phyloP scores from a whole-genome alignment of 2,797 vertebrate genomes.

The Parambassis ranga region DNA sequence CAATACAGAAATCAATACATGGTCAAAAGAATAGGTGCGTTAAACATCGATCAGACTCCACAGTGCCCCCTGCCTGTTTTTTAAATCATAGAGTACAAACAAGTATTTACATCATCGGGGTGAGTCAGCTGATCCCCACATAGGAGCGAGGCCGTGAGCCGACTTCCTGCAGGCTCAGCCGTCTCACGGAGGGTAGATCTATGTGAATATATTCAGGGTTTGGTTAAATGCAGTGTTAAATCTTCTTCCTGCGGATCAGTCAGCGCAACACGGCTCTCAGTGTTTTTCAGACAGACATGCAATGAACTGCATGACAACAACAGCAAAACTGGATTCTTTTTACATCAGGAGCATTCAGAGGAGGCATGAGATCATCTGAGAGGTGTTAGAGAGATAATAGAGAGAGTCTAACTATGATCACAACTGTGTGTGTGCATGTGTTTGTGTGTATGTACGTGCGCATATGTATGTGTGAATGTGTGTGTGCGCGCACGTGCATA shows the following conservation, averaged over 20 bases:
- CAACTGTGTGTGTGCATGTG: constrained; percentile 30
- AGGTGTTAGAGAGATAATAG: constrained; percentile 9
- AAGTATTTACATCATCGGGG: too few relatives aligned
- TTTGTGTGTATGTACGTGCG: background rate
- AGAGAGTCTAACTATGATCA: constrained; percentile 42
- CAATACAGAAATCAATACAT: too few relatives aligned
- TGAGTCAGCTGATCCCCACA: too few relatives aligned
- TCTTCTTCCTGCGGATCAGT: background rate
- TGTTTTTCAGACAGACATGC: constrained; percentile 59
- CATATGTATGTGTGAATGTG: background rate
- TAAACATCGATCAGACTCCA: too few relatives aligned
- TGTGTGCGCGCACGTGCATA: constrained; percentile 1
- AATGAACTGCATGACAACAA: constrained; percentile 58
- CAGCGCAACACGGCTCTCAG: constrained; percentile 15
- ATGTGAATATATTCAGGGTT: constrained; percentile 14
- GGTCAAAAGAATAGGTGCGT: too few relatives aligned
- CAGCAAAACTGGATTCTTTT: constrained; percentile 13
- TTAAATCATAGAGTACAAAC: too few relatives aligned
- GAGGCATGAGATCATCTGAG: constrained; percentile 28
- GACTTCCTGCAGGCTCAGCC: too few relatives aligned
- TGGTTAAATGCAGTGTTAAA: constrained; percentile 24
- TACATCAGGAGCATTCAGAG: constrained; percentile 12
- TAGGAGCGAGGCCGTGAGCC: too few relatives aligned
- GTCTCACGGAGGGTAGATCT: constrained; percentile 8
- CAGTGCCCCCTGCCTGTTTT: too few relatives aligned